Conservation (phyloP, 2,797 vertebrate genomes). For the Falco concolor region DNA sequence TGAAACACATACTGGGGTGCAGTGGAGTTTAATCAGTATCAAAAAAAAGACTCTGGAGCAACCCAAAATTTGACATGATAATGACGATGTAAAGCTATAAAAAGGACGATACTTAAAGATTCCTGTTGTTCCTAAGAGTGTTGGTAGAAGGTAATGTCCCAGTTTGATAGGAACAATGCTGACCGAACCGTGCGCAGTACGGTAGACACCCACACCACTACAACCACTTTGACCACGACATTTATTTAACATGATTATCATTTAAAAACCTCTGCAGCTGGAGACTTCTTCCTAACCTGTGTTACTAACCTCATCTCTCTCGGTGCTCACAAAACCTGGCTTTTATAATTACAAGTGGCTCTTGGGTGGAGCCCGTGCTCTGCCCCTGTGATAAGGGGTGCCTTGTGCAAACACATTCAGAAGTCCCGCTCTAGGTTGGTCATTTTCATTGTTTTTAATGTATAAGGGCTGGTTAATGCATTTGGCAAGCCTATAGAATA, state of each 20-base stretch:
- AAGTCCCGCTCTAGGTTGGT: not conserved
- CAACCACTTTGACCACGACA: not conserved
- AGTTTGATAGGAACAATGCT: not conserved
- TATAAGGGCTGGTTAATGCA: not conserved
- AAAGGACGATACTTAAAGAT: not conserved
- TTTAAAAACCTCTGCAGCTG: not conserved
- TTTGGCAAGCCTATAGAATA: not conserved
- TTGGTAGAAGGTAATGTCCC: not conserved
- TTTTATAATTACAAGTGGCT: not conserved
- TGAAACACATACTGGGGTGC: conserved; percentile 20
- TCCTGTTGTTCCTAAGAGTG: not conserved
- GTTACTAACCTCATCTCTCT: not conserved
- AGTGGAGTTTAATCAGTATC: not conserved
- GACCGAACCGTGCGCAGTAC: not conserved
- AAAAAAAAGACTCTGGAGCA: not conserved
- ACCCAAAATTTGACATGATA: not conserved
- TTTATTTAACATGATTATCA: not conserved
- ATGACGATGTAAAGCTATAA: not conserved
- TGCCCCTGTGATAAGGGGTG: not conserved
- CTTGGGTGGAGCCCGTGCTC: rapidly evolving
- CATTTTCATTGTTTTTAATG: not conserved
- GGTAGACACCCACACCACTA: not conserved
- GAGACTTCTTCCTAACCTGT: not conserved
- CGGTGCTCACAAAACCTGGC: not conserved
- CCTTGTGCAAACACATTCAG: not conserved